Base-by-base conservation (phyloP, 35 echinoderm and acorn worm species). In the Strongylocentrotus purpuratus region DNA sequence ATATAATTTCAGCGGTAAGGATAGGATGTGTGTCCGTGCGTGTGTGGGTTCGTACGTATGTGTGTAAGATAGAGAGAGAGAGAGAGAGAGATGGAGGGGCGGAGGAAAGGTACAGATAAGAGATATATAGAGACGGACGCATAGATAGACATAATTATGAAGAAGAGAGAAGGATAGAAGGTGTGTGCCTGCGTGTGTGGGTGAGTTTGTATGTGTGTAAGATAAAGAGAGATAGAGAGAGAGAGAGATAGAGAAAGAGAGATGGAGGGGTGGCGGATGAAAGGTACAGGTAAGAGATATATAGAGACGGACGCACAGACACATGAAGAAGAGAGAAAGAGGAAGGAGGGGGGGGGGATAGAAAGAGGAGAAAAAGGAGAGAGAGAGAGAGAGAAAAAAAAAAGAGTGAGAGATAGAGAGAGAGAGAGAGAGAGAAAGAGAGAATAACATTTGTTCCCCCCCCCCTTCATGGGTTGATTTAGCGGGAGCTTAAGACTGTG, bases 391-490 rank as follows among this genome's bases (percentile, higher is more conserved):
- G 13, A 89, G 4, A 22, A 86, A 11, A 31, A 11, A 86, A 5
- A 33, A 11, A 86, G 12, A 86, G 20, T 0, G 9, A 86, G 85
- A 86, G 7, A 33, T 0, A 86, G 85, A 86, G 8, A 33, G 18
- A 86, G 85, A 86, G 32, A 33, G 7, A 4, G 85, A 86, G 18
- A 86, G 7, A 31, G 28, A 50, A 5, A 86, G 85, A 35, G 46
- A 22, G 46, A 32, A 33, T 35, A 28, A 35, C 28, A 91, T 93
- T 93, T 93, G 46, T 58, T 58, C 11, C n/a, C 91, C 91, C 91
- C 91, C 46, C 91, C 91, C 31, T 58, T n/a, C 31, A 50, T 58
- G 7, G 11, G 91, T 93, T 93, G 91, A 93, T 58, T 93, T 93
- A 93, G 48, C 41, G 48, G 48, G 48, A 46, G 47, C 91, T 93